Evolutionary conservation across 2,797 vertebrate genomes (phyloP), one percentile per base, ranked within the genome.

Genomic region (Erpetoichthys calabaricus): DNA sequence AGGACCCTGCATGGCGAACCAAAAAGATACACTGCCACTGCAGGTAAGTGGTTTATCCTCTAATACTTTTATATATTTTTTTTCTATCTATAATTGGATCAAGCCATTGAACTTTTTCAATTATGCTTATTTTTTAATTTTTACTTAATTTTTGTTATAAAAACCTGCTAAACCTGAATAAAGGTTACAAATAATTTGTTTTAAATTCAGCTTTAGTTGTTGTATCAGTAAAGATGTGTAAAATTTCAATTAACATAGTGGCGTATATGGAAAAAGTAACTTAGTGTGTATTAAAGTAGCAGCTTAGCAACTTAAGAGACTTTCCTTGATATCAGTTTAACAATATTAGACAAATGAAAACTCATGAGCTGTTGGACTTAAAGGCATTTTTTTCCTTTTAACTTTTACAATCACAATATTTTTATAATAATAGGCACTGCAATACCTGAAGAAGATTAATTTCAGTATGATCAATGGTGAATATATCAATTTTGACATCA

Each of bases 401-500:
- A 25, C 25, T 25, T 25, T 25, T 25, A 25, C 25, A 25, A 25
- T 25, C 25, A 25, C 25, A 25, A 25, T 25, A 25, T 25, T 82
- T 56, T 75, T 42, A 42, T 7, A 54, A 7, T 41, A 42, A 54
- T 44, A 59, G 58, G 51, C 54, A 4, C 42, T 43, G 10, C 51
- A 54, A 42, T 49, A 45, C 9, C 42, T 59, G 44, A 53, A 54
- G 44, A 10, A 43, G 44, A 58, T 54, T 41, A 46, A 53, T 42
- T 59, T 59, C 7, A 46, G 41, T 45, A 53, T 44, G 8, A 8
- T 2, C 3, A 42, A 59, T 3, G 77, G 68, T 43, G 78, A 86
- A 44, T 66, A 67, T 56, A 78, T 86, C 6, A 80, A 83, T 60
- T 86, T 86, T 75, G 81, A 86, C 72, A 62, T 63, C 42, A 82